phyloP scores from a whole-genome alignment of 2,888 invertebrate species.

The Diaphora mendica region DNA sequence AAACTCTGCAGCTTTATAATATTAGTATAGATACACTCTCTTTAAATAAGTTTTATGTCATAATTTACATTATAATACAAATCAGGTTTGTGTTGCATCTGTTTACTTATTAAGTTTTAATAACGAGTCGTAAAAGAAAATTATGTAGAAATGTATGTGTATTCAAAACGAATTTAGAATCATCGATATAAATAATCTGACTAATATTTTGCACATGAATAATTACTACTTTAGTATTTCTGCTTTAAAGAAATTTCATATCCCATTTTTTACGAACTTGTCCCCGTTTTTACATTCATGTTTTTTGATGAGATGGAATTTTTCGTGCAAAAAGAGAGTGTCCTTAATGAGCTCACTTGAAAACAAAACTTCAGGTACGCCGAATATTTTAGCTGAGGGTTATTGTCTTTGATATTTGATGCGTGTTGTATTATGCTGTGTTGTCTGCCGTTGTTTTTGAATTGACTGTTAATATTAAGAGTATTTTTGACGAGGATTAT shows the following conservation, averaged over 20 bases:
- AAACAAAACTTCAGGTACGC: conserved; percentile 61
- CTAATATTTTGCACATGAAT: neutral
- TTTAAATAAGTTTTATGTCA: too few species aligned
- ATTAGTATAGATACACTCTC: too few species aligned
- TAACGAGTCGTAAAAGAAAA: neutral
- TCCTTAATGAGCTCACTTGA: conserved; percentile 68
- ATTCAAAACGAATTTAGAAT: neutral
- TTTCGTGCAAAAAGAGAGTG: conserved; percentile 47
- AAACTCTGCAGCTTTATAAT: too few species aligned
- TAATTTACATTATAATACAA: too few species aligned
- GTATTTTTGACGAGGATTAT: neutral
- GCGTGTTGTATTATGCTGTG: conserved; percentile 34
- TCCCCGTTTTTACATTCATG: conserved; percentile 24
- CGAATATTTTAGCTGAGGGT: conserved; percentile 49
- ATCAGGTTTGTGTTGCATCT: too few species aligned
- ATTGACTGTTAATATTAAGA: conserved; percentile 14
- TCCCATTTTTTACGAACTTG: conserved; percentile 26
- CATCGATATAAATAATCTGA: neutral
- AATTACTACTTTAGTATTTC: neutral
- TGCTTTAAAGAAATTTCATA: neutral
- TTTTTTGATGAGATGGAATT: conserved; percentile 33
- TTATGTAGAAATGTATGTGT: too few species aligned
- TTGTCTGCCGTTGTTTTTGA: conserved; percentile 28
- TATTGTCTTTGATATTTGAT: conserved; percentile 62
- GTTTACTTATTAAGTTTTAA: neutral